Conservation (phyloP, 2,797 vertebrate genomes). For the Tadarida brasiliensis region DNA sequence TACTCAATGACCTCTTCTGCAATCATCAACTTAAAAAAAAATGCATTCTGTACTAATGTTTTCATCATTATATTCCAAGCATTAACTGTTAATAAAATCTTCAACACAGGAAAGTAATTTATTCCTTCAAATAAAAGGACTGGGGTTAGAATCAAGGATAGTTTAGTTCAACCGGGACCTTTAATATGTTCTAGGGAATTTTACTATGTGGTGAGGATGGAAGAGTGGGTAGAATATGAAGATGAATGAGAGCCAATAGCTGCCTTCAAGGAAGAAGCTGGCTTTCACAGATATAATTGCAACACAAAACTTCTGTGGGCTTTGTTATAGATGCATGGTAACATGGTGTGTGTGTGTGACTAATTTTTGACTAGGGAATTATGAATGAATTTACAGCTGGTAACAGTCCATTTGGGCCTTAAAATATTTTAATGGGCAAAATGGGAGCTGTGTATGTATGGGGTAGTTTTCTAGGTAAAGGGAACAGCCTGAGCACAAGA, state of each 20-base stretch:
- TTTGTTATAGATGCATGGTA: constrained; percentile 63
- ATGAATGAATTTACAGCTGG: constrained; percentile 25
- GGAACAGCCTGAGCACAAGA: neutral
- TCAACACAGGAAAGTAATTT: constrained; percentile 1
- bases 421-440: constrained; percentile 33
- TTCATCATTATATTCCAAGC: constrained; percentile 1
- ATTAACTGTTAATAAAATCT: constrained; percentile 35
- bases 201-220: neutral
- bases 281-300: constrained; percentile 40
- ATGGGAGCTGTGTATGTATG: neutral
- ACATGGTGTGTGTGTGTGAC: neutral
- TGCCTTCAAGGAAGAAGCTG: constrained; percentile 53
- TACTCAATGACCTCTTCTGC: neutral
- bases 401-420: constrained; percentile 46
- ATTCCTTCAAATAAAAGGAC: constrained; percentile 51
- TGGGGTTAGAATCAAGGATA: constrained; percentile 14
- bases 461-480: neutral
- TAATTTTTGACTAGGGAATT: constrained; percentile 65
- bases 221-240: constrained; percentile 39
- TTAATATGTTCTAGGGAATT: neutral
- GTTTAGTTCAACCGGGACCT: neutral
- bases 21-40: constrained; percentile 54
- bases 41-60: constrained; percentile 57
- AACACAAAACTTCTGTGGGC: constrained; percentile 43
- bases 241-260: constrained; percentile 27